These are phyloP conservation scores for Drosophila ficusphila DNA, from an alignment of 1,140 invertebrate genomes.

Conservation along the genomic window DNA sequence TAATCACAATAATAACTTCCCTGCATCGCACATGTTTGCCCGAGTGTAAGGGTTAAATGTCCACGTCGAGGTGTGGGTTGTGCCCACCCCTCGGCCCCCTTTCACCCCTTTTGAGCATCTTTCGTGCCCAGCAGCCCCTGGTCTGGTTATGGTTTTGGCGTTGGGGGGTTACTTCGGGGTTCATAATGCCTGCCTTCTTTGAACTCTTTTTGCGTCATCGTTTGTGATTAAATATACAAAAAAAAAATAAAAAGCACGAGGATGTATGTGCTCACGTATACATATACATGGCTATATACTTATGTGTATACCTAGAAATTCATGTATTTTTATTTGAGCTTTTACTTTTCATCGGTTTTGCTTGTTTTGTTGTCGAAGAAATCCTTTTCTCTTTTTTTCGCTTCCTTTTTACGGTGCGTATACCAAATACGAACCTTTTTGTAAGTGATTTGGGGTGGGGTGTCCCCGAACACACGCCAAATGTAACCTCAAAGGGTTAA, in stretches of 20 bases:
- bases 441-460: background rate
- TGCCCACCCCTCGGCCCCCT: conserved; percentile 13
- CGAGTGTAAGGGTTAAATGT: conserved; percentile 48
- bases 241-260: conserved; percentile 41
- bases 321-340: conserved; percentile 71
- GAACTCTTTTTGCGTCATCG: conserved; percentile 76
- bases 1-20: conserved; percentile 55
- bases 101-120: background rate
- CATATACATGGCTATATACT: conserved; percentile 6
- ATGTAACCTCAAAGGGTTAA: conserved; percentile 83
- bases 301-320: conserved; percentile 32
- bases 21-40: conserved; percentile 33
- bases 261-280: conserved; percentile 25
- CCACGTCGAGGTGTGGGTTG: conserved; percentile 32
- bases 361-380: conserved; percentile 65
- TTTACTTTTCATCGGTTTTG: conserved; percentile 71
- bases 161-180: conserved; percentile 57
- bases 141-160: conserved; percentile 5
- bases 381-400: conserved; percentile 68
- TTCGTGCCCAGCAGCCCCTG: conserved; percentile 25
- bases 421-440: conserved; percentile 67
- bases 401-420: conserved; percentile 65
- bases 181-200: conserved; percentile 43
- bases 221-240: conserved; percentile 72
- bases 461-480: conserved; percentile 71